A percentile compares a stretch with the other conserved stretches of the same genome.
Conservation (phyloP, 2,888 invertebrate species). For the Stenurella melanura region DNA sequence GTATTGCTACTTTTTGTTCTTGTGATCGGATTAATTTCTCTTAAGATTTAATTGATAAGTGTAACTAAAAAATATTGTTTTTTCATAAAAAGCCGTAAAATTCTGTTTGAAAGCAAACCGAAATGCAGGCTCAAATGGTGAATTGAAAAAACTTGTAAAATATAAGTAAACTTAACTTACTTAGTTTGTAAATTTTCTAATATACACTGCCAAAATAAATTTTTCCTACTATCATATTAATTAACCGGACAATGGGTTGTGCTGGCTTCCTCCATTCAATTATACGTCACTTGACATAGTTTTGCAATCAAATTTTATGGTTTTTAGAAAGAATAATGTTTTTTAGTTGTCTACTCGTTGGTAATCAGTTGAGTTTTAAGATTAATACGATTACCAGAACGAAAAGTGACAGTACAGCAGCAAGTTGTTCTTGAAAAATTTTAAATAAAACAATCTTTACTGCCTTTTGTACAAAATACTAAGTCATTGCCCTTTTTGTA, state of each 20-base stretch:
- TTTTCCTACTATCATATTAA: not conserved
- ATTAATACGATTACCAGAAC: not conserved
- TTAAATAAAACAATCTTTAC: constrained; percentile 1
- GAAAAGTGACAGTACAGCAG: not conserved
- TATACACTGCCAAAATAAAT: not conserved
- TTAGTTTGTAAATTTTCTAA: no score
- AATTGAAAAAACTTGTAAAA: no score
- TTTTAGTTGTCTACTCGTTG: not conserved
- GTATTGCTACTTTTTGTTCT: no score
- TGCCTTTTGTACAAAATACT: constrained; percentile 36
- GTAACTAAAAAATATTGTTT: no score
- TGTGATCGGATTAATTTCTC: no score
- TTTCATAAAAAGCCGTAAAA: no score
- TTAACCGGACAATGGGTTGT: no score
- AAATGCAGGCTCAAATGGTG: no score
- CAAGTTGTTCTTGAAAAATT: not conserved
- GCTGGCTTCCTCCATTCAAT: no score
- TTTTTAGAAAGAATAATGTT: not conserved
- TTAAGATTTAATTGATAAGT: no score
- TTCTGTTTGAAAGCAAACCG: no score
- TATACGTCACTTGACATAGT: not conserved
- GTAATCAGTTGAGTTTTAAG: not conserved
- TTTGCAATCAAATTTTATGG: not conserved
- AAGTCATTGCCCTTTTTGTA: constrained; percentile 49
- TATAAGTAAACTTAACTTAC: no score